Evolutionary conservation across 2,888 invertebrate species (phyloP), one percentile per base, ranked within the genome.

Genomic region (Dorcus parallelipipedus): DNA sequence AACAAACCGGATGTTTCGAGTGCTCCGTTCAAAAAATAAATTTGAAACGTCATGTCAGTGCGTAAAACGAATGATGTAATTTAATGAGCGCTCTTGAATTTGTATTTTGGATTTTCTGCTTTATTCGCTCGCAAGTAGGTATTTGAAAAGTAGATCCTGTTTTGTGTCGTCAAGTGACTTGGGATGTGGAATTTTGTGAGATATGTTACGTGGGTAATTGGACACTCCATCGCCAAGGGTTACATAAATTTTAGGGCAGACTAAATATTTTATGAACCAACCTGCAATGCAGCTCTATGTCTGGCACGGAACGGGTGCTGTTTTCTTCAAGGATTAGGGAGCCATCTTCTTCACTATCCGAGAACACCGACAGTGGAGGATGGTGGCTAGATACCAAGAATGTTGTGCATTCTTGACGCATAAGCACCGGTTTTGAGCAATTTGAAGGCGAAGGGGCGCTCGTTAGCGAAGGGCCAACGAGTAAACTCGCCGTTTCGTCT

Each of bases 371-470:
- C 63, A 92, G 82, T 72, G 88, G 85, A 61, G 83, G 83, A 59
- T 85, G 84, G 67, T 88, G 84, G 39, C 83, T 82, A 67, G 87
- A 86, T 58, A 90, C 85, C 59, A 87, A 78, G 76, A 87, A 84
- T 52, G 92, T 91, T 49, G 93, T 91, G 69, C 92, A 89, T 80
- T 93, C 92, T 80, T 93, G 93, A 66, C 93, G 85, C 81, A 90
- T 92, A 65, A 93, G 81, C 63, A 91, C 89, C 66, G 93, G 93
- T 76, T 93, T 93, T 59, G 84, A 83, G 59, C 83, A 79, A 66
- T 78, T 78, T 73, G 80, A 78, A 50, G 81, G 79, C 54, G 76
- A 75, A 52, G 81, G 79, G 63, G 78, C 77, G 77, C 72, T 78
- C 68, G 77, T 80, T 76, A 84, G 82, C 47, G 86, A 84, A 55